Evolutionary conservation across 35 echinoderm and acorn worm genomes (phyloP), one percentile per base, ranked within the genome.

Genomic region (Amphiura filiformis): DNA sequence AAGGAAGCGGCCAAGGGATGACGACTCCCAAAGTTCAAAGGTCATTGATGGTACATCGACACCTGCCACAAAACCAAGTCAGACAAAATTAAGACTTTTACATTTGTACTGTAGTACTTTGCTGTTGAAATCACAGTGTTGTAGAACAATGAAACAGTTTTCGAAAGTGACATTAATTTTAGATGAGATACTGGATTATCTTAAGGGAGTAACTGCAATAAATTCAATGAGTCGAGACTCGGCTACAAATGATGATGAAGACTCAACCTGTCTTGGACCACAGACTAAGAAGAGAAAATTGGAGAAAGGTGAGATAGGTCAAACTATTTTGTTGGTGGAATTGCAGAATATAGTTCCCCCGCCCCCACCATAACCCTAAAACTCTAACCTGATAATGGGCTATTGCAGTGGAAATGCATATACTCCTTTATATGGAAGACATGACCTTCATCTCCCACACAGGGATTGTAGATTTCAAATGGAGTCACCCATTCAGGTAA

Each of bases 231-330:
- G n/a, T n/a, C n/a, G n/a, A n/a, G n/a, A n/a, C n/a, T n/a, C n/a
- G n/a, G n/a, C n/a, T n/a, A n/a, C n/a, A n/a, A n/a, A n/a, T n/a
- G n/a, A n/a, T n/a, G n/a, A n/a, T n/a, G n/a, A n/a, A n/a, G n/a
- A n/a, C n/a, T n/a, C n/a, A n/a, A n/a, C n/a, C n/a, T 30, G 28
- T 26, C 1, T n/a, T 70, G 61, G 28, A 70, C 56, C 87, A 31
- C n/a, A 39, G 31, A 31, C 39, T 40, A 90, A 90, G 65, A 75
- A 64, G 33, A 90, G 80, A 49, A 83, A 49, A 49, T 33, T 90
- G 3, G 80, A 90, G 7, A 36, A 4, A 80, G 78, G 78, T 80
- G 28, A n/a, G n/a, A n/a, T n/a, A n/a, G n/a, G n/a, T n/a, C n/a
- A n/a, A n/a, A n/a, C n/a, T n/a, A n/a, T n/a, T n/a, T n/a, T n/a